Evolutionary conservation across 2,797 vertebrate species (phyloP), one percentile per base, ranked within the genome.

Genomic region (Rhabdophis nuchalis): DNA sequence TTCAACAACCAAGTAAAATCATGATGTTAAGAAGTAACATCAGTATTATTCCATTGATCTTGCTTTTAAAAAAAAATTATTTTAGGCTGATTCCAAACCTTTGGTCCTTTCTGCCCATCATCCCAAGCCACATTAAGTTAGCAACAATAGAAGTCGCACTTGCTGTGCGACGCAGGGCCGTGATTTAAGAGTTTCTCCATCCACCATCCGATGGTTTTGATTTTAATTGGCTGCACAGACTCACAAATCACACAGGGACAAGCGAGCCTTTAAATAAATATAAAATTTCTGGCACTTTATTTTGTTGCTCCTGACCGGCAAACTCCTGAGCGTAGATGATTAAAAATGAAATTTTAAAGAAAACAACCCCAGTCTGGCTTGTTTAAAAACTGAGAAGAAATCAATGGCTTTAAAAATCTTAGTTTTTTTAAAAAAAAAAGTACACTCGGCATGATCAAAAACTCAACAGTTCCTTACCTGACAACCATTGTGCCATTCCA

Each of bases 321-420:
- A 89, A 32, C 32, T 32, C 91, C 93, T 92, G 82, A 92, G n/a
- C 46, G 82, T 85, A 93, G 92, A 60, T 92, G 92, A 82, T 4
- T 89, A 2, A 93, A 93, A 93, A 58, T 58, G 25, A 20, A 57
- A 25, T 58, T 2, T 89, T 1, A 93, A 93, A 93, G 14, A n/a
- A n/a, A 32, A 72, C 1, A 18, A 27, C 0, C 54, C 91, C 60
- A 92, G 89, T 72, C 93, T 93, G 18, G 0, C 54, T 88, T 86
- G 85, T 89, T 89, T 29, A 77, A 41, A 77, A 7, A 32, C 54
- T 20, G 90, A 88, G 92, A 61, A 4, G 77, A 92, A 88, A 0
- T 16, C 93, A 85, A 46, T 95, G 85, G 1, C 50, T 88, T 92
- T 92, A 91, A 68, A 93, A 94, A 29, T 56, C 92, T 61, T 90